Evolutionary conservation across 1,140 invertebrate genomes (phyloP), one percentile per base, ranked within the genome.

Genomic region (Drosophila carrolli): DNA sequence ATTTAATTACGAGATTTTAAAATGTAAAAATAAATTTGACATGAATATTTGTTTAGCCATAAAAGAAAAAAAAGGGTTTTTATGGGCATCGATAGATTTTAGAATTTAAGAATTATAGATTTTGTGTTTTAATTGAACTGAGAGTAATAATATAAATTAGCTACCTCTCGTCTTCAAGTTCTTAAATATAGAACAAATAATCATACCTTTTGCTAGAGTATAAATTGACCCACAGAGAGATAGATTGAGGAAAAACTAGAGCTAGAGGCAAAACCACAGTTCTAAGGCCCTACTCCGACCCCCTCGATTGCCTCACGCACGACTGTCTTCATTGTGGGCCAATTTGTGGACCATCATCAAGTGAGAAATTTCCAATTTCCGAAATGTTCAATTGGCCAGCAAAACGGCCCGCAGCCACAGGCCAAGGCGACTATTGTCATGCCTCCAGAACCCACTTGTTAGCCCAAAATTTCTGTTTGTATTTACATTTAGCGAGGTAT

Each of bases 341-440:
- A 85, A 85, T 84, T 84, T 84, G 81, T 73, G 71, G 81, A 74
- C 78, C 78, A 85, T 81, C 81, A 86, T 85, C 78, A 81, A 86
- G 79, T 79, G 83, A 71, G 79, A 86, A 86, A 86, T 86, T 86
- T 83, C 84, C 83, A 86, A 86, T 86, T 86, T 88, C 83, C 83
- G 83, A 88, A 89, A 89, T 88, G 83, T 84, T 89, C 84, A 89
- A 88, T 89, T 86, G 82, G 61, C 79, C 75, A 88, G 72, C 83
- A 88, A 88, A 81, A 79, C 70, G 83, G 83, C 79, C 73, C 73
- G 74, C 77, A 84, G 81, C 67, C 60, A 67, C 71, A 44, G 70
- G 23, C 53, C 53, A 50, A 50, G 56, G 58, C 65, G 54, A 77
- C 65, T 67, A 81, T 76, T 74, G 58, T 68, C n/a, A 37, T 35